Evolutionary conservation across 2,888 invertebrate genomes (phyloP).

Genomic region (Ichneumon xanthorius): DNA sequence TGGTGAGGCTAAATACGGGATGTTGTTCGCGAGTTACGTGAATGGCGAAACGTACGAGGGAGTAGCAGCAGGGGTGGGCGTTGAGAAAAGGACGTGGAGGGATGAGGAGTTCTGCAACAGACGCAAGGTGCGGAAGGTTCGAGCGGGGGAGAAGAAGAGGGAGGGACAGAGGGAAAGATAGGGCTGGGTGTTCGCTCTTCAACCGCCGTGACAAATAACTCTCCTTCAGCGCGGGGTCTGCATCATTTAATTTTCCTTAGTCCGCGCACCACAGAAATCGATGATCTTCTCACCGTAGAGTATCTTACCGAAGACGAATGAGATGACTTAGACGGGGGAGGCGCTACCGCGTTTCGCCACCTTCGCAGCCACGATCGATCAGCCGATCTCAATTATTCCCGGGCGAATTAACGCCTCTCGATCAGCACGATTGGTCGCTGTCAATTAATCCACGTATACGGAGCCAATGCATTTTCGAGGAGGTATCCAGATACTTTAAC

Average conservation of each 20-base stretch:
- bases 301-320: constrained; percentile 84
- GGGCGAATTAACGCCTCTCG: constrained; percentile 79
- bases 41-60: constrained; percentile 41
- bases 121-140: constrained; percentile 57
- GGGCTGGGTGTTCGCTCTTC: constrained; percentile 70
- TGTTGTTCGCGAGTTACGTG: constrained; percentile 21
- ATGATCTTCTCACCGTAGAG: constrained; percentile 82
- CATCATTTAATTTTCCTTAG: constrained; percentile 85
- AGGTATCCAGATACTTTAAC: constrained; percentile 28
- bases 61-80: constrained; percentile 22
- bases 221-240: constrained; percentile 82
- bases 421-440: constrained; percentile 69
- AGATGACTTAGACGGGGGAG: constrained; percentile 79
- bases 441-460: constrained; percentile 59
- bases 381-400: constrained; percentile 82
- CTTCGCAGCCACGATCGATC: constrained; percentile 79
- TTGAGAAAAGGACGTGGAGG: constrained; percentile 16
- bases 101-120: constrained; percentile 40
- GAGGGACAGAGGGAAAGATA: constrained; percentile 58
- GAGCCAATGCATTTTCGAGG: constrained; percentile 47
- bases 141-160: constrained; percentile 55
- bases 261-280: constrained; percentile 80
- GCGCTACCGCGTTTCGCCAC: constrained; percentile 77
- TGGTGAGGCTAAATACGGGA: background rate
- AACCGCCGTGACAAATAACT: constrained; percentile 83